A percentile compares a stretch with the other conserved stretches of the same genome.
Conservation (phyloP, 2,888 invertebrate species). For the Leucophora obtusa region DNA sequence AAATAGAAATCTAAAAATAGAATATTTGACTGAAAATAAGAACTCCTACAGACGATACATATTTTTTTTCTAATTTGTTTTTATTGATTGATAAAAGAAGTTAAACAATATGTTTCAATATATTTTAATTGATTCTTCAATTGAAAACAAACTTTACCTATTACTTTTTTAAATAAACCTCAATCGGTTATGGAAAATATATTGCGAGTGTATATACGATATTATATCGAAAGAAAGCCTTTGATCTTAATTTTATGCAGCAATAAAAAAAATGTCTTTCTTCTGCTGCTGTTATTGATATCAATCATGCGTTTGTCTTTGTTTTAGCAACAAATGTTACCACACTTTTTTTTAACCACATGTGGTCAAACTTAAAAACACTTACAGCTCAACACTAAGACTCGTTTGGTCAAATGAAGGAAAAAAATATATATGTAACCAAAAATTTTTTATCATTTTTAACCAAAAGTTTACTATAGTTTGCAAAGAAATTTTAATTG, state of each 20-base stretch:
- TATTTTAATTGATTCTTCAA: too few species aligned
- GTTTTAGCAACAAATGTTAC: conserved; percentile 56
- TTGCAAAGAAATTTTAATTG: conserved; percentile 57
- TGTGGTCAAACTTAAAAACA: conserved; percentile 48
- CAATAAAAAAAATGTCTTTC: neutral
- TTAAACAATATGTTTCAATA: too few species aligned
- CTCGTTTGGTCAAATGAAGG: conserved; percentile 23
- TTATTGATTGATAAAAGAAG: too few species aligned
- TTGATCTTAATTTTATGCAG: neutral
- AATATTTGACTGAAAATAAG: too few species aligned
- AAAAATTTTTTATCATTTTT: conserved; percentile 29
- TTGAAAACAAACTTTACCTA: too few species aligned
- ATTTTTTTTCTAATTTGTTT: too few species aligned
- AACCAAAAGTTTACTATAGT: neutral
- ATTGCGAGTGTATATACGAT: too few species aligned
- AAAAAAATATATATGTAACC: conserved; percentile 32
- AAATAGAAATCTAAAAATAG: too few species aligned
- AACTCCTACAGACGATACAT: too few species aligned
- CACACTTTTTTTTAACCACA: conserved; percentile 46
- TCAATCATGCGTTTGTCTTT: conserved; percentile 62
- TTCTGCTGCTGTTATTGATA: conserved; percentile 49
- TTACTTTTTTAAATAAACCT: too few species aligned
- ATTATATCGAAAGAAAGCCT: neutral
- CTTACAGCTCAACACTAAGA: conserved; percentile 55
- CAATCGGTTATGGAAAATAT: too few species aligned